Conservation (phyloP, 1,140 invertebrate species). For the Pteromalus puparum region DNA sequence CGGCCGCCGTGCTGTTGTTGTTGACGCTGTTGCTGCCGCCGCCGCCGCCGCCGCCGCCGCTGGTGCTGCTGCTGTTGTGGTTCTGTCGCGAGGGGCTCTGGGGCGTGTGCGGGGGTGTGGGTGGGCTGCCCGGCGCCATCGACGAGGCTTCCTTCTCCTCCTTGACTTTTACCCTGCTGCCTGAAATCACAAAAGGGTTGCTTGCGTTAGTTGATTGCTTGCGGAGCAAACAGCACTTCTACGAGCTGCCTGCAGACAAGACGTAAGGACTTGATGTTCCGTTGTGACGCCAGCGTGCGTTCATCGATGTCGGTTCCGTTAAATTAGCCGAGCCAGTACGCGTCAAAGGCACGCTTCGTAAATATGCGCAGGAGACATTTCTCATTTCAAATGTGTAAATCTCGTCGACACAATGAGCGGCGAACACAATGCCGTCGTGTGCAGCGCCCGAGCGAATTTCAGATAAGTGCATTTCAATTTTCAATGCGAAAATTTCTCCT, state of each 20-base stretch:
- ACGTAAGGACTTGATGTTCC: too few relatives aligned
- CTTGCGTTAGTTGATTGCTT: background rate
- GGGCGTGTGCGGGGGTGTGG: slow-evolving; percentile 72
- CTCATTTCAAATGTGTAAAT: slow-evolving; percentile 16
- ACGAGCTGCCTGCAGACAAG: too few relatives aligned
- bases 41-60: slow-evolving; percentile 39
- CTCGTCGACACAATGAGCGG: slow-evolving; percentile 15
- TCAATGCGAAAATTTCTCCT: slow-evolving; percentile 44
- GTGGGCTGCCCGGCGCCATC: slow-evolving; percentile 73
- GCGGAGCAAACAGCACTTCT: too few relatives aligned
- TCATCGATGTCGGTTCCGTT: too few relatives aligned
- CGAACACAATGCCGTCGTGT: slow-evolving; percentile 10
- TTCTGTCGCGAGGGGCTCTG: slow-evolving; percentile 71
- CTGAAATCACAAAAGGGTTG: slow-evolving; percentile 58
- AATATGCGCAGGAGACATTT: background rate
- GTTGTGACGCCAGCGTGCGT: too few relatives aligned
- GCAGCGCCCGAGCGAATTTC: slow-evolving; percentile 4
- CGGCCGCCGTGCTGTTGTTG: slow-evolving; percentile 53
- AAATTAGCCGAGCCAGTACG: too few relatives aligned
- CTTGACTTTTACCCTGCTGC: slow-evolving; percentile 68
- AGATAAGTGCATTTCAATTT: slow-evolving; percentile 34
- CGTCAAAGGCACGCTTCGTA: too few relatives aligned
- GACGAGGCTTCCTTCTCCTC: slow-evolving; percentile 72
- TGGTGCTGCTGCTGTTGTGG: slow-evolving; percentile 58
- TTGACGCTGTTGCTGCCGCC: slow-evolving; percentile 34